Conservation (phyloP, 2,113 vertebrate species). For the Fulica atra region DNA sequence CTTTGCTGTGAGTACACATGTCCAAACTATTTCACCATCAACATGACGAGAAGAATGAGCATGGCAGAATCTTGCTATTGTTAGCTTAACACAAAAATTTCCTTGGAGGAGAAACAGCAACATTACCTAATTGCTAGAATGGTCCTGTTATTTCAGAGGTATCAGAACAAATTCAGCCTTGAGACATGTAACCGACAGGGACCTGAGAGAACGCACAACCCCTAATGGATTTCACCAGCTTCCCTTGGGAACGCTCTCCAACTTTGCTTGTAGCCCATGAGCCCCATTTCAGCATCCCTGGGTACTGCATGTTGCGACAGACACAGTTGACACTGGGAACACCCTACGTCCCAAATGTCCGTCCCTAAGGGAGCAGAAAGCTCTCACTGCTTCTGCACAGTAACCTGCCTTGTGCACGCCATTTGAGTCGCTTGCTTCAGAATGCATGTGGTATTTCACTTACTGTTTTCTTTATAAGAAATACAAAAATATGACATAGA, state of each 20-base stretch:
- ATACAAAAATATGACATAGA: background rate
- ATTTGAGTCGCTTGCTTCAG: background rate
- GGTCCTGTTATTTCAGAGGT: background rate
- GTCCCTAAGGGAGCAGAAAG: background rate
- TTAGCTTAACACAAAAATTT: background rate
- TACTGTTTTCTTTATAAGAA: background rate
- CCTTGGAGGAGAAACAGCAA: background rate
- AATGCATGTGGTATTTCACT: background rate
- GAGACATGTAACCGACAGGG: background rate
- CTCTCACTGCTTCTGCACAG: background rate
- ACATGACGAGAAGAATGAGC: background rate
- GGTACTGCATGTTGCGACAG: fast-evolving
- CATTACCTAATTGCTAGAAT: background rate
- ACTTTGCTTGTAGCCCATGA: background rate
- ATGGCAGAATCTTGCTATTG: background rate
- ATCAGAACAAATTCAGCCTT: background rate
- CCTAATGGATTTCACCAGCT: background rate
- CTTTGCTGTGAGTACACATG: background rate
- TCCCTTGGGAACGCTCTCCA: background rate
- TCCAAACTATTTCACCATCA: background rate
- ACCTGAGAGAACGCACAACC: background rate
- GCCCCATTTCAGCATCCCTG: background rate
- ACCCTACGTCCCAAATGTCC: fast-evolving
- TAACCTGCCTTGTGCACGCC: background rate
- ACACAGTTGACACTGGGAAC: background rate